Percentiles rank a stretch among this genome's conserved stretches.
These are phyloP conservation scores for Asteroscopus sphinx DNA, from an alignment of 2,888 invertebrate species.

Conservation along the genomic window DNA sequence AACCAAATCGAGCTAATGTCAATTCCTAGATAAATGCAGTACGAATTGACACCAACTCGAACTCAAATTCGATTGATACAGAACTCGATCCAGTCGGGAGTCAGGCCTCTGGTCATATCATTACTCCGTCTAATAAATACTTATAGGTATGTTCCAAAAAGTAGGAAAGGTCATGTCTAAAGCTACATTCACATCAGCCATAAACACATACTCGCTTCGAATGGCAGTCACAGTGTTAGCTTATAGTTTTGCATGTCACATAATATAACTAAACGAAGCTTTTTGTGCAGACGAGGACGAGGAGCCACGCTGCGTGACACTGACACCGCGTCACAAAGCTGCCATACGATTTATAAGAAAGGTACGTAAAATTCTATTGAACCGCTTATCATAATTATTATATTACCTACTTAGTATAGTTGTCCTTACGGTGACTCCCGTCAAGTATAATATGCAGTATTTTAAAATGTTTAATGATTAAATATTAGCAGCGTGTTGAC, in stretches of 20 bases:
- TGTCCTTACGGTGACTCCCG: background rate
- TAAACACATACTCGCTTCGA: slow-evolving; percentile 29
- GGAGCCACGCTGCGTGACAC: slow-evolving; percentile 94
- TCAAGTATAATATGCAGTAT: background rate
- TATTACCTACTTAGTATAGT: background rate
- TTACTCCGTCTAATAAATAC: background rate
- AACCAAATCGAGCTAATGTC: too few relatives aligned
- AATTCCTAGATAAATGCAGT: too few relatives aligned
- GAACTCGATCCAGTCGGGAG: too few relatives aligned
- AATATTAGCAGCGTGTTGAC: slow-evolving; percentile 22
- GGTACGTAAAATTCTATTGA: slow-evolving; percentile 87
- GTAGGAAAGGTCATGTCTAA: slow-evolving; percentile 19
- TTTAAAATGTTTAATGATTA: slow-evolving; percentile 7
- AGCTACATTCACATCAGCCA: slow-evolving; percentile 24
- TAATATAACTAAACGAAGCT: slow-evolving; percentile 31
- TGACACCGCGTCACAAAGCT: slow-evolving; percentile 96
- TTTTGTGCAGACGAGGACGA: slow-evolving; percentile 93
- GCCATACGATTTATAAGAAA: slow-evolving; percentile 97
- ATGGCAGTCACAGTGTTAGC: slow-evolving; percentile 27
- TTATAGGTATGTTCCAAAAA: background rate
- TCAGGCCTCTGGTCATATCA: too few relatives aligned
- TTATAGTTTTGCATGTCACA: slow-evolving; percentile 16
- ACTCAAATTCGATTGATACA: too few relatives aligned
- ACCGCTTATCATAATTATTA: slow-evolving; percentile 1
- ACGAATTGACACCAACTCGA: too few relatives aligned